Conservation (phyloP, 1,140 invertebrate genomes). For the Polyergus mexicanus region DNA sequence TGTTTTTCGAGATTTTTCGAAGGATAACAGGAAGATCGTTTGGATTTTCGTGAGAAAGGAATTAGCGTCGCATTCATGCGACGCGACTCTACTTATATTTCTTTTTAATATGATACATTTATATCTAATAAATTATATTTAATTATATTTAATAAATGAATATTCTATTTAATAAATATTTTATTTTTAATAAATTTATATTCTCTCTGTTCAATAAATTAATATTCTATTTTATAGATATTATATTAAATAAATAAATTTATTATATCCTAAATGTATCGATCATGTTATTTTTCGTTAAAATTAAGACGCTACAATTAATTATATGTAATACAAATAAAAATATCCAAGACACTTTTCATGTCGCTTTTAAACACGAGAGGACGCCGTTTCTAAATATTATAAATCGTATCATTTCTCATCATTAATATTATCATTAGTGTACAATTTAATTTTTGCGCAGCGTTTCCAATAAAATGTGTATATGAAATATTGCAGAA, state of each 20-base stretch:
- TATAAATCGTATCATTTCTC: neutral
- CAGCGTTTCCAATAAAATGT: neutral
- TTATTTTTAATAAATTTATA: no score
- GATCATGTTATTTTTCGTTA: neutral
- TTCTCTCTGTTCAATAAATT: no score
- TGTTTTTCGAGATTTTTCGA: constrained; percentile 50
- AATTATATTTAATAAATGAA: no score
- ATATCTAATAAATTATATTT: no score
- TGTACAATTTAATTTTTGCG: neutral
- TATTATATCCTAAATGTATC: neutral
- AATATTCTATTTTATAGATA: no score
- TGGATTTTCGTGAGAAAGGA: constrained; percentile 46
- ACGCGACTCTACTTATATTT: neutral
- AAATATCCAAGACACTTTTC: neutral
- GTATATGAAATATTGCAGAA: neutral
- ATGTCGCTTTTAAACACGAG: neutral
- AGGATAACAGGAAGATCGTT: constrained; percentile 41
- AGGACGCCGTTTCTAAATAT: neutral
- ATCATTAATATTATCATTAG: neutral
- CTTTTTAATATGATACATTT: neutral
- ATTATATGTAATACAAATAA: no score
- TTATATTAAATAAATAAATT: no score
- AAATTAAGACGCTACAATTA: neutral
- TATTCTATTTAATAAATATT: no score
- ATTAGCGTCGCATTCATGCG: constrained; percentile 42